Evolutionary conservation across 2,797 vertebrate genomes (phyloP).

Genomic region (Cryptoblepharus egeriae): DNA sequence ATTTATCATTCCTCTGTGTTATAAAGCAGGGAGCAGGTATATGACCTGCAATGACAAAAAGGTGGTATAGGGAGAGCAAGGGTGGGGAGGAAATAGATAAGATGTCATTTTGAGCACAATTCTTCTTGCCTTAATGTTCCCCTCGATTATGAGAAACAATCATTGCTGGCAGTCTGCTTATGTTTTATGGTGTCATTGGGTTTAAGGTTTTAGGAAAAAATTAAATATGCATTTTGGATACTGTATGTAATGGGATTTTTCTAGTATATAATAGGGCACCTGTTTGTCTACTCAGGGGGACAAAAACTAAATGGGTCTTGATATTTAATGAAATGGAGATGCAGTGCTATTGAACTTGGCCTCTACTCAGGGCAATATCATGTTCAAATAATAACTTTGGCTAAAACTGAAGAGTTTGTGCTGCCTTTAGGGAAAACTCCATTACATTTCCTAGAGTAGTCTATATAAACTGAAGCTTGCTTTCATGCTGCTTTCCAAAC

Average conservation of each 20-base stretch:
- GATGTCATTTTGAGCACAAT: constrained; percentile 56
- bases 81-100: constrained; percentile 56
- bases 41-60: constrained; percentile 60
- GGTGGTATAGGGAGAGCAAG: not conserved
- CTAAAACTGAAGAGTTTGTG: constrained; percentile 35
- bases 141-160: constrained; percentile 56
- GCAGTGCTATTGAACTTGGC: constrained; percentile 32
- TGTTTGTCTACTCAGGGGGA: constrained; percentile 52
- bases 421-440: not conserved
- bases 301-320: constrained; percentile 53
- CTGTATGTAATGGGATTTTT: constrained; percentile 43
- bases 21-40: constrained; percentile 58
- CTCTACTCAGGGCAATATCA: constrained; percentile 40
- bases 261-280: constrained; percentile 22
- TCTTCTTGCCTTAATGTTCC: constrained; percentile 62
- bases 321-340: constrained; percentile 32
- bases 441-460: not conserved
- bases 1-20: constrained; percentile 52
- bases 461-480: not conserved
- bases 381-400: constrained; percentile 37
- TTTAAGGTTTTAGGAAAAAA: constrained; percentile 54
- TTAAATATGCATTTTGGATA: constrained; percentile 19
- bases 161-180: not conserved
- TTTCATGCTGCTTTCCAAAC: not conserved
- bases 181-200: constrained; percentile 62